Percentiles rank a stretch among this genome's conserved stretches.
Conservation (phyloP, 2,888 invertebrate genomes). For the Andrena camellia region DNA sequence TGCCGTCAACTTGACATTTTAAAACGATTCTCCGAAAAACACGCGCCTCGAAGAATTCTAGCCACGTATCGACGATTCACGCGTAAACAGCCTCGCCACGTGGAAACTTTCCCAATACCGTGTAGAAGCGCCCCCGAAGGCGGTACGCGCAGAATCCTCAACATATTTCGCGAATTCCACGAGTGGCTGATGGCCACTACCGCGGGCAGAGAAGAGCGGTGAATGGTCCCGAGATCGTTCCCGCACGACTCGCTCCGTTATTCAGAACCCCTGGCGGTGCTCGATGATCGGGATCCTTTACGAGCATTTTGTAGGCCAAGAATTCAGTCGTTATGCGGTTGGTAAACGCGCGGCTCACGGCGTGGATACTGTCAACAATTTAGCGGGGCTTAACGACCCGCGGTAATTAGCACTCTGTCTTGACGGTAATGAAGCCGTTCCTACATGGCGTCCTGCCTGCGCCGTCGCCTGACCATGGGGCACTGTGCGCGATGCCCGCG, state of each 20-base stretch:
- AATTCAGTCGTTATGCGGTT: constrained; percentile 61
- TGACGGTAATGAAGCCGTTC: constrained; percentile 76
- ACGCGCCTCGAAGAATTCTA: too few relatives aligned
- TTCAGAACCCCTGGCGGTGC: neutral
- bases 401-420: constrained; percentile 73
- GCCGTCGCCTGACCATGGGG: constrained; percentile 26
- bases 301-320: constrained; percentile 53
- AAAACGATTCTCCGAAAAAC: too few relatives aligned
- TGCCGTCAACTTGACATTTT: too few relatives aligned
- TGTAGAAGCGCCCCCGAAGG: neutral
- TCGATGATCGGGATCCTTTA: constrained; percentile 34
- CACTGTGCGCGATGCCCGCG: constrained; percentile 8
- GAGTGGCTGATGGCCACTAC: neutral
- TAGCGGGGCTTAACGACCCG: constrained; percentile 76
- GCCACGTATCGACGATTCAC: neutral
- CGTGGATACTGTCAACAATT: constrained; percentile 67
- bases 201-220: neutral
- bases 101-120: neutral
- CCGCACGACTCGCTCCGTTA: constrained; percentile 22
- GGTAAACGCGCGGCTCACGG: constrained; percentile 51
- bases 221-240: constrained; percentile 23
- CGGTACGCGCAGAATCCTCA: neutral
- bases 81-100: neutral
- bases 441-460: constrained; percentile 56
- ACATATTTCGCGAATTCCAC: constrained; percentile 11